phyloP scores from a whole-genome alignment of 2,113 vertebrate species.

The Diadophis punctatus region DNA sequence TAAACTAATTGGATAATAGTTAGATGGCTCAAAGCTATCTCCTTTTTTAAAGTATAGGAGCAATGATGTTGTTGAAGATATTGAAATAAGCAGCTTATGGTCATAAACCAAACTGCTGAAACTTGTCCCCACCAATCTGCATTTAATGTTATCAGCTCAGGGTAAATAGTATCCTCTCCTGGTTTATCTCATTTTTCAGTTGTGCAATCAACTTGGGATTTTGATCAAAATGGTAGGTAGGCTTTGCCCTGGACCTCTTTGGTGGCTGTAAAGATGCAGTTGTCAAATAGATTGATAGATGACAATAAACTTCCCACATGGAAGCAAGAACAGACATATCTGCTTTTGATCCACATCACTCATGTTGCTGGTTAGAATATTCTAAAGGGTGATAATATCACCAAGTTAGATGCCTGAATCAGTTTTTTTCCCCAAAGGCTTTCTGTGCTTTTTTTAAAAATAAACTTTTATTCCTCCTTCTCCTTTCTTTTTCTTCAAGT shows the following conservation, averaged over 20 bases:
- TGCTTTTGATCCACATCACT: neutral
- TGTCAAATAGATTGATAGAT: neutral
- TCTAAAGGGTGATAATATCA: neutral
- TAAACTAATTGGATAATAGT: neutral
- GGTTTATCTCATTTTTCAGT: neutral
- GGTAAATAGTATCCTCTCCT: neutral
- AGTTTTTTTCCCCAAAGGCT: neutral
- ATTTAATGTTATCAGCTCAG: neutral
- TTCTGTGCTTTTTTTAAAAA: neutral
- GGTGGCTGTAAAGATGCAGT: neutral
- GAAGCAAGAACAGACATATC: neutral
- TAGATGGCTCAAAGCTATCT: neutral
- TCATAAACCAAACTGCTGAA: neutral
- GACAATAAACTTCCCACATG: neutral
- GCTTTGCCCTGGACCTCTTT: neutral
- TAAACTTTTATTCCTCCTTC: neutral
- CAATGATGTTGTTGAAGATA: neutral
- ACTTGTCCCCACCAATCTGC: neutral
- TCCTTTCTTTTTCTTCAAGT: neutral
- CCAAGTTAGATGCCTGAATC: neutral
- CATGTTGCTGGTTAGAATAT: neutral
- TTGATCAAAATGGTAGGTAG: neutral
- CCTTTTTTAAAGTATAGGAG: neutral
- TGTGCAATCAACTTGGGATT: neutral
- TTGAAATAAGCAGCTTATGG: neutral